A percentile compares a stretch with the other conserved stretches of the same genome.
Evolutionary conservation across 2,888 invertebrate species (phyloP).

Genomic region (Sympetrum striolatum): DNA sequence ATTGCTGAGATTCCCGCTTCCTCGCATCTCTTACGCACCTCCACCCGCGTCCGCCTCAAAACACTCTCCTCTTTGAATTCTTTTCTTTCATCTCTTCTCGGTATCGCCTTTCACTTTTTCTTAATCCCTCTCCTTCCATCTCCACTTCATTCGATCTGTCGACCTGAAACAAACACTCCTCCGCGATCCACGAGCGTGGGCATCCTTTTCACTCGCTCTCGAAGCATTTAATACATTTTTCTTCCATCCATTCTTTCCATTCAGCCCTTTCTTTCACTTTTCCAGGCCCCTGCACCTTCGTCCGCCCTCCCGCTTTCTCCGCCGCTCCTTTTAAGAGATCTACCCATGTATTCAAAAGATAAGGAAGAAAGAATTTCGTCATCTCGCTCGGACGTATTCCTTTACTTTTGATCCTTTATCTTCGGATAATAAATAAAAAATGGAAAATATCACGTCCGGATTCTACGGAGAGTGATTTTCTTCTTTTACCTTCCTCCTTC

Average conservation of each 20-base stretch:
- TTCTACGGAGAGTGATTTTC: neutral
- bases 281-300: neutral
- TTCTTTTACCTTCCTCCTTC: neutral
- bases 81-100: neutral
- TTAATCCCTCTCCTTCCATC: too few relatives aligned
- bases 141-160: neutral
- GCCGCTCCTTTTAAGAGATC: neutral
- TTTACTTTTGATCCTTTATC: neutral
- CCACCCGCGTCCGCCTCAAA: neutral
- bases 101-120: too few relatives aligned
- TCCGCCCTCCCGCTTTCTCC: neutral
- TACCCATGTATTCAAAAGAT: neutral
- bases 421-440: neutral
- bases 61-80: neutral
- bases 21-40: neutral
- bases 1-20: neutral
- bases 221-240: neutral
- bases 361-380: neutral
- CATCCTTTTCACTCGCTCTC: neutral
- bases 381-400: neutral
- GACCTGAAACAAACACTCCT: neutral
- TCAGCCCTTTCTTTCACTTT: neutral
- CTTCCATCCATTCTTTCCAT: neutral
- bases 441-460: neutral
- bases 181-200: neutral